Base-by-base conservation (phyloP, 2,888 invertebrate genomes). In the Slavum lentiscoides region DNA sequence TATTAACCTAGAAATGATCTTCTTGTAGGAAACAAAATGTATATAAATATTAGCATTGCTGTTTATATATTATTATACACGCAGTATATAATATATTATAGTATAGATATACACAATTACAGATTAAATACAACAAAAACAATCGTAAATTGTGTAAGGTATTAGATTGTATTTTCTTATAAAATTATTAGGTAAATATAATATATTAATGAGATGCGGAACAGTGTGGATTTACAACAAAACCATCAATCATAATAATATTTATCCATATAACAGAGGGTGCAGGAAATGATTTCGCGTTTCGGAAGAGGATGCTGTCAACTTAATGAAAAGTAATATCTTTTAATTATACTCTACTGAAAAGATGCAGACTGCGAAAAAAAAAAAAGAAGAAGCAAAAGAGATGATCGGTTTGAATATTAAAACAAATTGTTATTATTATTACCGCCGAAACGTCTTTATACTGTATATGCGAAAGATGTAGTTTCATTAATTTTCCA, bases 341-440 rank as follows among this genome's bases (percentile, higher is more conserved):
- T 80, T 80, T 80, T 80, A 80, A 80, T 80, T 80, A 80, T 80
- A 72, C 80, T 64, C 39, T 7, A 19, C 70, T 64, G 70, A 80
- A 77, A 80, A 70, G 72, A 80, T 66, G 58, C 72, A 49, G 72
- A 58, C 53, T 23, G 21, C 37, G 66, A 66, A 74, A 74, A 49
- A 69, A 39, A 43, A 67, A 43, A 43, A 23, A 23, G 21, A 61
- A 77, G 69, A 69, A 70, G 58, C 64, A 80, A 11, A 43, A 80
- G 80, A 80, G 80, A 80, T 80, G 80, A 80, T 80, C 80, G 80
- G 80, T 80, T 80, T 80, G 80, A 70, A 80, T 80, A 80, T 80
- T 80, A 80, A 80, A 80, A 80, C 80, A 80, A 80, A 80, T 80
- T 80, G 80, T 80, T 80, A 80, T 80, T 80, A 80, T 70, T 80